phyloP scores from a whole-genome alignment of 2,888 invertebrate genomes.

The Bellardia bayeri region DNA sequence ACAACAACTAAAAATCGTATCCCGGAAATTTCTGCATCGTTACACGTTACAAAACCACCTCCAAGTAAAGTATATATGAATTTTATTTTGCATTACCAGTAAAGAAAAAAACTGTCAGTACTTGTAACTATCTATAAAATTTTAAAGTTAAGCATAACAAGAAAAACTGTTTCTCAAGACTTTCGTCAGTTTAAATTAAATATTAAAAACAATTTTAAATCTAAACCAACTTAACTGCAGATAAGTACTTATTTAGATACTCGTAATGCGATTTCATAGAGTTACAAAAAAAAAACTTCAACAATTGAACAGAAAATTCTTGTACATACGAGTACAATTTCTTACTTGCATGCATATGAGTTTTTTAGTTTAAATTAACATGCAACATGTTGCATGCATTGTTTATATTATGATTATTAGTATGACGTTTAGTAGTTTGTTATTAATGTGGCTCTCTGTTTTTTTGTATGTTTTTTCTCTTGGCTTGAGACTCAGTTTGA shows the following conservation, averaged over 20 bases:
- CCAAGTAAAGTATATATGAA: conserved; percentile 21
- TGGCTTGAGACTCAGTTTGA: conserved; percentile 15
- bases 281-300: conserved; percentile 15
- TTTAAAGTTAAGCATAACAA: conserved; percentile 8
- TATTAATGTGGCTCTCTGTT: conserved; percentile 56
- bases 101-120: conserved; percentile 30
- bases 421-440: conserved; percentile 45
- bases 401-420: conserved; percentile 56
- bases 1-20: conserved; percentile 51
- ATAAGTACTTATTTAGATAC: not conserved
- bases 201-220: conserved; percentile 21
- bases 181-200: conserved; percentile 57
- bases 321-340: not conserved
- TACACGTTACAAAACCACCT: conserved; percentile 67
- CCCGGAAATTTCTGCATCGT: conserved; percentile 74
- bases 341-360: not conserved
- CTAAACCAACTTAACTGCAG: conserved; percentile 23
- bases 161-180: conserved; percentile 52
- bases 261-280: conserved; percentile 15
- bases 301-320: not conserved
- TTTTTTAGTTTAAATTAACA: conserved; percentile 54
- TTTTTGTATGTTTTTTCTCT: not conserved
- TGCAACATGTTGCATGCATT: conserved; percentile 74
- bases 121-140: conserved; percentile 10
- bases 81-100: conserved; percentile 11